Evolutionary conservation across 2,888 invertebrate species (phyloP).

Genomic region (Cephus pulcher): DNA sequence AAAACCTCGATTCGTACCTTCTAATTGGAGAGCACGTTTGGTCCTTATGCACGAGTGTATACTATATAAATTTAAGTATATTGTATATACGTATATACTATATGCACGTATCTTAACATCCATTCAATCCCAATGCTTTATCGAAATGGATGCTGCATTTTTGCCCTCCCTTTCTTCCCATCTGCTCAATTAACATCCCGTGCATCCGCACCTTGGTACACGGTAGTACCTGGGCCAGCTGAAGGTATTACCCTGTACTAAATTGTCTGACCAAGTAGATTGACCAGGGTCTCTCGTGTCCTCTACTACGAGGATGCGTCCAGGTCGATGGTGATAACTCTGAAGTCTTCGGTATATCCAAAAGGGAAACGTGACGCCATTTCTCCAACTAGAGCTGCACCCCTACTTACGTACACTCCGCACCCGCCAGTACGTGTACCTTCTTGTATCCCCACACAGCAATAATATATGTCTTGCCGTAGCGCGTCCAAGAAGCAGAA

Average conservation of each 20-base stretch:
- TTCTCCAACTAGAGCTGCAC: constrained; percentile 24
- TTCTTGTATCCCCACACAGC: constrained; percentile 11
- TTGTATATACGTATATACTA: background rate
- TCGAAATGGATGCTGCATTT: constrained; percentile 26
- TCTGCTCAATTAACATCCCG: constrained; percentile 12
- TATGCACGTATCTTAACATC: background rate
- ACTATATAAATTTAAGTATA: background rate
- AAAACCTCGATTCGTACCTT: constrained; percentile 55
- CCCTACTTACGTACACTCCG: constrained; percentile 11
- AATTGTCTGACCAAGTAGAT: background rate
- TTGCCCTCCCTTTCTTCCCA: background rate
- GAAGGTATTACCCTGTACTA: background rate
- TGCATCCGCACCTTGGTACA: background rate
- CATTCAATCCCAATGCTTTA: constrained; percentile 22
- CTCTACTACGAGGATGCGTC: constrained; percentile 24
- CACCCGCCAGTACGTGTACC: constrained; percentile 26
- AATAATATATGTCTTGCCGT: constrained; percentile 52
- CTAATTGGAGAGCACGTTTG: constrained; percentile 3
- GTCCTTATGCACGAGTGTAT: background rate
- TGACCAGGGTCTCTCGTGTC: background rate
- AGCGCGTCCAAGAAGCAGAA: constrained; percentile 55
- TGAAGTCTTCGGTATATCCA: constrained; percentile 43
- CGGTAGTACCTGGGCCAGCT: background rate
- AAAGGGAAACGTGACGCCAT: constrained; percentile 32
- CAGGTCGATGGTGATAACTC: constrained; percentile 42